These are phyloP conservation scores for Agrypnus murinus DNA, from an alignment of 2,888 invertebrate genomes.

Conservation along the genomic window DNA sequence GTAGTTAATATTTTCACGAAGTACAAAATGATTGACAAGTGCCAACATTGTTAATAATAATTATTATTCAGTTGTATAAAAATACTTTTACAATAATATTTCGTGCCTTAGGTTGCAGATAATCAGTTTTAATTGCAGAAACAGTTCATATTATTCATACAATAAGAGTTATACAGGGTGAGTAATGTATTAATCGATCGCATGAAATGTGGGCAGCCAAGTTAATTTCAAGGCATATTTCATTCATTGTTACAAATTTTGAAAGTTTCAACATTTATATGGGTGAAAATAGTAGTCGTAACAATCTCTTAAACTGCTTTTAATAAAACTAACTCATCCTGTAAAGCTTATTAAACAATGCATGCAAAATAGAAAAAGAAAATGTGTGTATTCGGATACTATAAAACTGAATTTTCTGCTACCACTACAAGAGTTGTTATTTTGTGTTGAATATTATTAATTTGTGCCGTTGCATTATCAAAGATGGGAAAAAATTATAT, in stretches of 20 bases:
- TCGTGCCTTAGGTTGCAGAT: slow-evolving; percentile 19
- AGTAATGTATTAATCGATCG: no score
- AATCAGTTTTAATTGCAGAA: slow-evolving; percentile 30
- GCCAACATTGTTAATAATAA: slow-evolving; percentile 51
- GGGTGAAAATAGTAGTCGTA: no score
- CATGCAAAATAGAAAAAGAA: not conserved
- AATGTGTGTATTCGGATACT: not conserved
- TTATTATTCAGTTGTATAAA: slow-evolving; percentile 20
- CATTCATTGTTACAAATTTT: no score
- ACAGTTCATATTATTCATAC: no score
- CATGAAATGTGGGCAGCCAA: no score
- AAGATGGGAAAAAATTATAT: slow-evolving; percentile 7
- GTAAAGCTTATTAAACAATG: not conserved
- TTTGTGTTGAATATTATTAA: slow-evolving; percentile 33
- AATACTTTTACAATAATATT: slow-evolving; percentile 24
- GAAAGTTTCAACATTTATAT: no score
- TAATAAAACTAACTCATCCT: not conserved
- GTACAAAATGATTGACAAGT: slow-evolving; percentile 58
- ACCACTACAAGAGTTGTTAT: slow-evolving; percentile 18
- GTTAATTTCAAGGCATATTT: no score
- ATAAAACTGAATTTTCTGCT: slow-evolving; percentile 31
- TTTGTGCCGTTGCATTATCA: slow-evolving; percentile 22
- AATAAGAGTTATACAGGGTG: no score
- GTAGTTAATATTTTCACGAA: slow-evolving; percentile 51
- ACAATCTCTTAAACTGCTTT: not conserved